A percentile compares a stretch with the other conserved stretches of the same genome.
Evolutionary conservation across 2,113 vertebrate genomes (phyloP).

Genomic region (Chamaea fasciata): DNA sequence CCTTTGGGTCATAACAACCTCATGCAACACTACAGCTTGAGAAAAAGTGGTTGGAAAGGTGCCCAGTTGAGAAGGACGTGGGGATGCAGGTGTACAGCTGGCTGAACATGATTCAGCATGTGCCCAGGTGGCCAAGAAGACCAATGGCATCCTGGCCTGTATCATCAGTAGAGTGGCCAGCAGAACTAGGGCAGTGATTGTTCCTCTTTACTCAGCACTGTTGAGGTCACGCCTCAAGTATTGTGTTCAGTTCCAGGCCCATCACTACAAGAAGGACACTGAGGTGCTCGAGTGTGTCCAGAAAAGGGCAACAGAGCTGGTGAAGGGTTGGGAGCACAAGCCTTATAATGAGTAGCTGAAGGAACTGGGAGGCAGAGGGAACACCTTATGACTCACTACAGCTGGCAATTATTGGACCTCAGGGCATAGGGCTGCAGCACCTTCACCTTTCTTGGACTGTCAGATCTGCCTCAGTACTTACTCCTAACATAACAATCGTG

Average conservation of each 20-base stretch:
- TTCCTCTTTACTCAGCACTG: fast-evolving
- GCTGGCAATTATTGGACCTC: not conserved
- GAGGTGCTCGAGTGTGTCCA: not conserved
- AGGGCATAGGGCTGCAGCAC: not conserved
- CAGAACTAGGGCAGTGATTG: not conserved
- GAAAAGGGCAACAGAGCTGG: not conserved
- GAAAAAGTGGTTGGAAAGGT: not conserved
- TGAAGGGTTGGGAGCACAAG: not conserved
- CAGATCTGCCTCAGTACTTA: not conserved
- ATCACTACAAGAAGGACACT: not conserved
- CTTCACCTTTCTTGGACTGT: not conserved
- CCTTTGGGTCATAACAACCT: not conserved
- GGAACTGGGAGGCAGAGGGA: not conserved
- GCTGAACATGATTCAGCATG: not conserved
- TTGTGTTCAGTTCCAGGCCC: not conserved
- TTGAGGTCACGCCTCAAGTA: not conserved
- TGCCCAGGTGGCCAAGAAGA: not conserved
- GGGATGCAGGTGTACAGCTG: fast-evolving
- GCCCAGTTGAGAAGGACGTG: not conserved
- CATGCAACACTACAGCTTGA: not conserved
- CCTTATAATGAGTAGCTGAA: not conserved
- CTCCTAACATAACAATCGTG: not conserved
- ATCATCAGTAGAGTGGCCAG: not conserved
- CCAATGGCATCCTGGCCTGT: not conserved
- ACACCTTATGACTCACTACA: not conserved